These are phyloP conservation scores for Tragulus kanchil DNA, from an alignment of 2,113 vertebrate genomes.

Conservation along the genomic window DNA sequence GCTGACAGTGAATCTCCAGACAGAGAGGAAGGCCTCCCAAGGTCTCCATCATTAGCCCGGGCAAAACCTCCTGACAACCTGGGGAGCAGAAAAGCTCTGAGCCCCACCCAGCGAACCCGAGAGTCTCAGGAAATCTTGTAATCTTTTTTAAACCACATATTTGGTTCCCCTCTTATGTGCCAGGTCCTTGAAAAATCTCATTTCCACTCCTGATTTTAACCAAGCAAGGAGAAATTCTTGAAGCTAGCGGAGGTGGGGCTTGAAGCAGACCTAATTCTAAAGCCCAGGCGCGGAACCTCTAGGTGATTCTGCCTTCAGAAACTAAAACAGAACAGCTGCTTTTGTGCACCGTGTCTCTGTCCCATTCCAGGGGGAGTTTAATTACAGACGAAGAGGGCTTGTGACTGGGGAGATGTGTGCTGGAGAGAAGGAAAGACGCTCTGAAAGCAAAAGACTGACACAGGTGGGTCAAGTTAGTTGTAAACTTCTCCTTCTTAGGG, in stretches of 20 bases:
- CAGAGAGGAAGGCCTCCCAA: background rate
- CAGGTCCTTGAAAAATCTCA: background rate
- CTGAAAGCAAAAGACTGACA: slow-evolving; percentile 8
- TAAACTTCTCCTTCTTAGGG: background rate
- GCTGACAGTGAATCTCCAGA: background rate
- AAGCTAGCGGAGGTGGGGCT: background rate
- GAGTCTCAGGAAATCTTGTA: background rate
- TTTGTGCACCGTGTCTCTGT: background rate
- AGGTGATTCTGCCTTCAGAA: slow-evolving; percentile 1
- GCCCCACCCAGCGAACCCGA: background rate
- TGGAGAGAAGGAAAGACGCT: background rate
- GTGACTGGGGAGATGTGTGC: background rate
- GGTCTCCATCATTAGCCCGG: background rate
- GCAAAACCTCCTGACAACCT: background rate
- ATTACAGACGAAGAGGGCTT: background rate
- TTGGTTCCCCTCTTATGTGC: background rate
- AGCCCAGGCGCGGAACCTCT: slow-evolving; percentile 2
- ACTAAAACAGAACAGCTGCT: background rate
- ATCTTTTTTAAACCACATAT: slow-evolving; percentile 1
- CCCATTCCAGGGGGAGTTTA: background rate
- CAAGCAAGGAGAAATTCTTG: background rate
- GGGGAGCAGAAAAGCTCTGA: background rate
- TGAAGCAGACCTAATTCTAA: slow-evolving; percentile 11
- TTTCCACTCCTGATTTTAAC: background rate
- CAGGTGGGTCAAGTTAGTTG: background rate